Conservation (phyloP, 2,888 invertebrate genomes). For the Tetheella fluctuosa region DNA sequence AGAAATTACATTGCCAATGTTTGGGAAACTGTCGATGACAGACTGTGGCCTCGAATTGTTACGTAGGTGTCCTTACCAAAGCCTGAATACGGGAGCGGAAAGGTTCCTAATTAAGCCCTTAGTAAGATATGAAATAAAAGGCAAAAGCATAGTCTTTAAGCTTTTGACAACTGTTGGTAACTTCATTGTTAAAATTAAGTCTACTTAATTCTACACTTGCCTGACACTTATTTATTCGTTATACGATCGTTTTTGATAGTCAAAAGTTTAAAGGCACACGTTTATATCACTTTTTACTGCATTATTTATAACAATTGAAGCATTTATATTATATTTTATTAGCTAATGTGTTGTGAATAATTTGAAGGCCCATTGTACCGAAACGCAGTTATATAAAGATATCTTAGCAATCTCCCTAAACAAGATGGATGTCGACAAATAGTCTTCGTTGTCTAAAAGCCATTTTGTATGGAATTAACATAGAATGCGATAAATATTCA, state of each 20-base stretch:
- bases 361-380: conserved; percentile 12
- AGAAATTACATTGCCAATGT: neutral
- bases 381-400: too few species aligned
- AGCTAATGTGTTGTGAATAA: conserved; percentile 26
- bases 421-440: too few species aligned
- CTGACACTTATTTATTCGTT: neutral
- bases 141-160: conserved; percentile 12
- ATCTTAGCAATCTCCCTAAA: too few species aligned
- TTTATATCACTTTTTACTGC: conserved; percentile 1
- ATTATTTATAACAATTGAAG: conserved; percentile 18
- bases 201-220: too few species aligned
- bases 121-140: conserved; percentile 48
- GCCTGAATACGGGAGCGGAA: conserved; percentile 32
- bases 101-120: conserved; percentile 42
- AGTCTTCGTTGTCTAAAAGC: too few species aligned
- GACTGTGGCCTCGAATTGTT: conserved; percentile 4
- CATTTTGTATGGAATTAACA: too few species aligned
- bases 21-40: conserved; percentile 3
- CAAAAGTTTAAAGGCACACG: neutral
- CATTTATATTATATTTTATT: conserved; percentile 37
- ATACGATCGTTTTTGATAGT: neutral
- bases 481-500: too few species aligned
- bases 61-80: conserved; percentile 39
- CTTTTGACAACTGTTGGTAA: conserved; percentile 7
- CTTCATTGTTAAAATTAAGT: too few species aligned